These are phyloP conservation scores for Sphinx pinastri DNA, from an alignment of 2,888 invertebrate species.

Conservation along the genomic window DNA sequence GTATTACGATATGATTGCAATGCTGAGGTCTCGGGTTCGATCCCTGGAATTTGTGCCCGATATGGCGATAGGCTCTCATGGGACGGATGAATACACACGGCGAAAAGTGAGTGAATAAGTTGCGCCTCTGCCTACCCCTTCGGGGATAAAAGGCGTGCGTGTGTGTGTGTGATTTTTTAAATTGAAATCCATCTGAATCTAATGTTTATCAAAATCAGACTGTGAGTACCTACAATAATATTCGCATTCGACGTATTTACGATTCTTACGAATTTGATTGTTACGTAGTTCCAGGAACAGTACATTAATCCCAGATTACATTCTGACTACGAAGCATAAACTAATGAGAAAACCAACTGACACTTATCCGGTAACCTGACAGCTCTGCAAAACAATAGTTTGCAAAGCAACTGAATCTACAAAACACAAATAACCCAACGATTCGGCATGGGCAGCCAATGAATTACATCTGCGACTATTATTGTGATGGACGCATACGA, in stretches of 20 bases:
- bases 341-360: background rate
- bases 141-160: too few relatives aligned
- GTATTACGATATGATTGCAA: too few relatives aligned
- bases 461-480: conserved; percentile 17
- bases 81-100: too few relatives aligned
- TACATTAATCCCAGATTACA: background rate
- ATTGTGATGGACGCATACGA: conserved; percentile 17
- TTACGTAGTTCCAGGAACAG: background rate
- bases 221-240: background rate
- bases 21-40: too few relatives aligned
- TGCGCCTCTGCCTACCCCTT: too few relatives aligned
- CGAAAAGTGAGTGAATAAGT: too few relatives aligned
- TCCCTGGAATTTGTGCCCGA: too few relatives aligned
- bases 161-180: too few relatives aligned
- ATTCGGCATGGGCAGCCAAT: conserved; percentile 20
- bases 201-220: too few relatives aligned
- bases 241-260: conserved; percentile 11
- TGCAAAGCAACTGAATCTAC: background rate
- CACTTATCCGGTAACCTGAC: background rate
- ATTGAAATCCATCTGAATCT: too few relatives aligned
- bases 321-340: background rate
- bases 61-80: too few relatives aligned
- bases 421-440: conserved; percentile 7
- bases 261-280: background rate
- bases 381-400: conserved; percentile 9